Conservation (phyloP, 2,113 vertebrate species). For the Dicerorhinus sumatrensis region DNA sequence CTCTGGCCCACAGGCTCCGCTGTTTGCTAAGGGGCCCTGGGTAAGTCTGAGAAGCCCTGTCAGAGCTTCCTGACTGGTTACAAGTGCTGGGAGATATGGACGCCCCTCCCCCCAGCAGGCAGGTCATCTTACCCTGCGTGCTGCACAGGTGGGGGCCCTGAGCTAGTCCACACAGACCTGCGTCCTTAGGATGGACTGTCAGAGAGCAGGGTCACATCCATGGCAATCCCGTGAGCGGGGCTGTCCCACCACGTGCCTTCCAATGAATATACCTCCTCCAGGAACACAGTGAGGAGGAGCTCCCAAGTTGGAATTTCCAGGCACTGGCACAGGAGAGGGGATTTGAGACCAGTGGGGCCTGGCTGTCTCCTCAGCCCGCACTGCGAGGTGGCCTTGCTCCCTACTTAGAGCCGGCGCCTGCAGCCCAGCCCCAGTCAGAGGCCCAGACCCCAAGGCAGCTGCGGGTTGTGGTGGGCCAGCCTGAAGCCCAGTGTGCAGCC, state of each 20-base stretch:
- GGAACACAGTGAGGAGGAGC: not conserved
- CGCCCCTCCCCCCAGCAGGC: not conserved
- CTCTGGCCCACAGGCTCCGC: not conserved
- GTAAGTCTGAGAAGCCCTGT: not conserved
- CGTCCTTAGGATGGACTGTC: too few species aligned
- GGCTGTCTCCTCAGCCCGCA: too few species aligned
- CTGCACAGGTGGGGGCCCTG: too few species aligned
- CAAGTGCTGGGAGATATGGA: rapidly evolving
- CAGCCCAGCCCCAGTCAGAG: not conserved
- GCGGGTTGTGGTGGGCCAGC: not conserved
- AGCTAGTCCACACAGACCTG: not conserved
- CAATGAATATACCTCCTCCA: rapidly evolving
- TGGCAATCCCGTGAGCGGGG: not conserved
- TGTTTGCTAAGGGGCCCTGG: not conserved
- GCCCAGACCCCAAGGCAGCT: not conserved
- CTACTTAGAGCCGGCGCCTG: too few species aligned
- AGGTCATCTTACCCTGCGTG: not conserved
- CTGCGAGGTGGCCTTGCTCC: not conserved
- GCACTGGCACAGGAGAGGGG: not conserved
- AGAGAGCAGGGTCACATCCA: too few species aligned
- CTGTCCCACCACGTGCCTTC: not conserved
- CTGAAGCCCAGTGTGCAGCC: too few species aligned
- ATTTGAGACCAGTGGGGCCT: not conserved
- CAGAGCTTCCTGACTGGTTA: not conserved
- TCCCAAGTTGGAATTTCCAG: not conserved